These are phyloP conservation scores for Aplidium turbinatum DNA, from an alignment of 23 tunicate genomes.

Conservation along the genomic window DNA sequence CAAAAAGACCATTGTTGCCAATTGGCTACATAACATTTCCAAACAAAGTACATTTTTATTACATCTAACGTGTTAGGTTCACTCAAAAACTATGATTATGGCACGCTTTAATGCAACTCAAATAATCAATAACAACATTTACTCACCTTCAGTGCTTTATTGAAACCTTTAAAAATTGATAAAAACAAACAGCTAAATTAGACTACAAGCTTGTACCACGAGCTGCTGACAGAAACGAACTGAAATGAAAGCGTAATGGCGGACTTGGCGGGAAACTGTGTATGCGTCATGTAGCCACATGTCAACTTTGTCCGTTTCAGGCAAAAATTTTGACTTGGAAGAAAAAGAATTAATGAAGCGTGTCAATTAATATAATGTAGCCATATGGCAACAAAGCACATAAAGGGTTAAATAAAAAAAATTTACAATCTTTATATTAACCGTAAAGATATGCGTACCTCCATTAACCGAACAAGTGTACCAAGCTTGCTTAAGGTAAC, in stretches of 20 bases:
- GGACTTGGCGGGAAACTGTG: constrained; percentile 1
- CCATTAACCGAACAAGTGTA: too few relatives aligned
- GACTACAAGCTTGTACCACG: constrained; percentile 18
- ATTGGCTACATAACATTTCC: constrained; percentile 23
- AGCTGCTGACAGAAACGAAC: constrained; percentile 9
- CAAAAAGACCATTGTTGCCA: constrained; percentile 28
- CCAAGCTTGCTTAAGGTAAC: too few relatives aligned
- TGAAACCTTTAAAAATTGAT: constrained; percentile 2
- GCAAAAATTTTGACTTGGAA: too few relatives aligned
- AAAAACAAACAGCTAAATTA: constrained; percentile 5
- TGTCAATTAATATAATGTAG: too few relatives aligned
- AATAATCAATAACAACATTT: neutral
- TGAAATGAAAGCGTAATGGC: constrained; percentile 8
- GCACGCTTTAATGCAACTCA: constrained; percentile 4
- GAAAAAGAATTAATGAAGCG: too few relatives aligned
- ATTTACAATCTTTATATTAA: too few relatives aligned
- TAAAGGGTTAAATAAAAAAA: too few relatives aligned
- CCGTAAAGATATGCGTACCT: too few relatives aligned
- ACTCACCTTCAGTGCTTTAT: constrained; percentile 9
- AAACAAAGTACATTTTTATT: neutral
- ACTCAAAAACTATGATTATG: constrained; percentile 7
- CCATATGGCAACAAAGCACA: too few relatives aligned
- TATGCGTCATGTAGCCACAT: too few relatives aligned
- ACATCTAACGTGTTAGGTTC: constrained; percentile 1
- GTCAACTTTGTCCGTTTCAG: constrained; percentile 13